These are phyloP conservation scores for Dryadula phaetusa DNA, from an alignment of 2,888 invertebrate genomes.

Conservation along the genomic window DNA sequence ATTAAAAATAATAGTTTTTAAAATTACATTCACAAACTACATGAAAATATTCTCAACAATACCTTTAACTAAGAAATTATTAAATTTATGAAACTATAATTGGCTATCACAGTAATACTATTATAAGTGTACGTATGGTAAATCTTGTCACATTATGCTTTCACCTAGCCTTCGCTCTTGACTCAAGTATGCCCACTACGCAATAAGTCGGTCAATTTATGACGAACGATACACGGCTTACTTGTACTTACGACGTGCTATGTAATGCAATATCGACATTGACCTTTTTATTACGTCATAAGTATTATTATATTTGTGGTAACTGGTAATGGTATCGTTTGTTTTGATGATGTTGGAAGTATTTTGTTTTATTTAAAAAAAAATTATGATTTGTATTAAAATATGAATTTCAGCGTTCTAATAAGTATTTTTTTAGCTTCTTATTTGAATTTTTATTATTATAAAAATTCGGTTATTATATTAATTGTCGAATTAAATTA, in stretches of 20 bases:
- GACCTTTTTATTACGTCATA: constrained; percentile 24
- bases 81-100: neutral
- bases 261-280: constrained; percentile 28
- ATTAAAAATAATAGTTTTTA: too few species aligned
- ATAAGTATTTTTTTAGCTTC: too few species aligned
- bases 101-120: neutral
- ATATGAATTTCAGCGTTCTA: too few species aligned
- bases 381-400: too few species aligned
- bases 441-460: too few species aligned
- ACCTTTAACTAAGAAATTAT: too few species aligned
- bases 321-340: neutral
- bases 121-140: constrained; percentile 6
- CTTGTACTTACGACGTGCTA: neutral
- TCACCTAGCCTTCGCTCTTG: constrained; percentile 27
- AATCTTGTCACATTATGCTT: constrained; percentile 17
- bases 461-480: too few species aligned
- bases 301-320: neutral
- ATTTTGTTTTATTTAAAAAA: neutral
- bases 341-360: neutral
- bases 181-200: constrained; percentile 21
- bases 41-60: too few species aligned
- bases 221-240: constrained; percentile 11
- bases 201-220: constrained; percentile 25
- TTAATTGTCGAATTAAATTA: too few species aligned
- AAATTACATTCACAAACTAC: too few species aligned